These are phyloP conservation scores for Apodemia mormo DNA, from an alignment of 2,888 invertebrate species.

Conservation along the genomic window DNA sequence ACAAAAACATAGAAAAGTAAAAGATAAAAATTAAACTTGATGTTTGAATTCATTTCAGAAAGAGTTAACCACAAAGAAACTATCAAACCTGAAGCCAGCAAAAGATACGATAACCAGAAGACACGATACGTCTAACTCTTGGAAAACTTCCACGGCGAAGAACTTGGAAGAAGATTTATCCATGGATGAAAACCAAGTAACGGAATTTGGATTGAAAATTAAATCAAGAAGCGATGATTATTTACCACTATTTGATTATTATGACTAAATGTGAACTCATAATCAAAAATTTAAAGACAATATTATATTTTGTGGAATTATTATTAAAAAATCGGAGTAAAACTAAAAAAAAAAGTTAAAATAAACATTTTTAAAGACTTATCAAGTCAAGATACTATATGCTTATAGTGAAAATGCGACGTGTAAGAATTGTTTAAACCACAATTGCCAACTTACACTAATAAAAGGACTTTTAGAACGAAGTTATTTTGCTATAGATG, in stretches of 20 bases:
- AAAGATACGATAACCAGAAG: conserved; percentile 53
- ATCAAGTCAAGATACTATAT: background rate
- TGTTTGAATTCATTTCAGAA: conserved; percentile 53
- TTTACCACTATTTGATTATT: conserved; percentile 66
- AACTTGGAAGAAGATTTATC: conserved; percentile 53
- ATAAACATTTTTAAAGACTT: background rate
- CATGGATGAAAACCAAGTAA: conserved; percentile 54
- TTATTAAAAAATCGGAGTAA: background rate
- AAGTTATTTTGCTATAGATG: background rate
- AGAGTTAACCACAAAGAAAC: conserved; percentile 57
- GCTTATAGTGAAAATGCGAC: background rate
- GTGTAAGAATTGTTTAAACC: background rate
- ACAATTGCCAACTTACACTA: background rate
- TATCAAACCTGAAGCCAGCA: conserved; percentile 51
- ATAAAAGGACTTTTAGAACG: background rate
- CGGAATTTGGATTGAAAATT: conserved; percentile 66
- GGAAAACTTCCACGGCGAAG: conserved; percentile 54
- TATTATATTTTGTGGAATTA: conserved; percentile 8
- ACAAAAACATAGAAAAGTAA: too few relatives aligned
- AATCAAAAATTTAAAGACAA: conserved; percentile 14
- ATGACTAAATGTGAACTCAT: conserved; percentile 49
- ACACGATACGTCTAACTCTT: conserved; percentile 49
- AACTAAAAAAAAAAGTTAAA: background rate
- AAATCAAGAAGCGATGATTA: conserved; percentile 66
- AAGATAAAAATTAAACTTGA: background rate